Conservation (phyloP, 2,888 invertebrate genomes). For the Latrodectus hesperus region DNA sequence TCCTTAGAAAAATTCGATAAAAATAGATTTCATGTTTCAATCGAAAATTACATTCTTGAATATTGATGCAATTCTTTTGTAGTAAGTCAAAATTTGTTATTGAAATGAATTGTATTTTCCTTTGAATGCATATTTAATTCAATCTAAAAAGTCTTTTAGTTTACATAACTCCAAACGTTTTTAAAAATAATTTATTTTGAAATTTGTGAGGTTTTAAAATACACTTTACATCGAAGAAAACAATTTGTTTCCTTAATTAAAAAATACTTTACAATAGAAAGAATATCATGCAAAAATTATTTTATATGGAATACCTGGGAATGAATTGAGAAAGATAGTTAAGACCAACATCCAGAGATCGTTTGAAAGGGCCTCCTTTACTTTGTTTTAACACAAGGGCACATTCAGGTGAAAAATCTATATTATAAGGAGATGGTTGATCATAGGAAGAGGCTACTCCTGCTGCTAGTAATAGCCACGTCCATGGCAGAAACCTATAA, state of each 20-base stretch:
- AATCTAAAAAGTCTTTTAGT: no score
- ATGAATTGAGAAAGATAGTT: constrained; percentile 65
- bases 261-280: neutral
- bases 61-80: no score
- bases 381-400: constrained; percentile 69
- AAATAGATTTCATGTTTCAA: no score
- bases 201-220: neutral
- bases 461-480: constrained; percentile 39
- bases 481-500: constrained; percentile 50
- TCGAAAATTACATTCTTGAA: no score
- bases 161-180: no score
- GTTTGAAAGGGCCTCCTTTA: constrained; percentile 47
- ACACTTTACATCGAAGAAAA: neutral
- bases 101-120: no score
- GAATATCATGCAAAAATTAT: neutral
- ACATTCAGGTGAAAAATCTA: constrained; percentile 70
- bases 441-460: constrained; percentile 46
- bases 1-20: no score
- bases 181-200: neutral
- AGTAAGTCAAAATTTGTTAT: no score
- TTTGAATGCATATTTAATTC: no score
- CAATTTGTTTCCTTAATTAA: neutral
- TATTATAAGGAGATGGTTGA: constrained; percentile 67
- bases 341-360: constrained; percentile 61
- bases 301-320: constrained; percentile 43